Evolutionary conservation across 2,888 invertebrate genomes (phyloP).

Genomic region (Lordiphosa andalusiaca): DNA sequence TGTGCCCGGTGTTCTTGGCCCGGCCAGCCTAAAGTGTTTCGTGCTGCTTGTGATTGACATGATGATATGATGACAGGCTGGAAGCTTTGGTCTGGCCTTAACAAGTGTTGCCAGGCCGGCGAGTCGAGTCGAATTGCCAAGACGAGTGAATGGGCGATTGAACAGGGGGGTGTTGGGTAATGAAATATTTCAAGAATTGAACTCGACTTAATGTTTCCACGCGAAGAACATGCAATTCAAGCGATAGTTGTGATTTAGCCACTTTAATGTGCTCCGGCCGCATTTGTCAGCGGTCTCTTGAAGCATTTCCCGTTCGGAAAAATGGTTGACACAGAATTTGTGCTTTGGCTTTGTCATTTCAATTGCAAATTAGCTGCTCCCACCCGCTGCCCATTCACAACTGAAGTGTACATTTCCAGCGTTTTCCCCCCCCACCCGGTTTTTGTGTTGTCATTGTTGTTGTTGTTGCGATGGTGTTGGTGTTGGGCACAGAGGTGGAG

Average conservation of each 20-base stretch:
- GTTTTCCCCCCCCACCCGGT: constrained; percentile 10
- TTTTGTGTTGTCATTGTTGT: not conserved
- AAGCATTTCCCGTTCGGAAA: not conserved
- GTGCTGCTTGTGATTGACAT: constrained; percentile 58
- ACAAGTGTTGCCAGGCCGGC: constrained; percentile 3
- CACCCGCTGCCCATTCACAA: constrained; percentile 8
- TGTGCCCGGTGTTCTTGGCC: not conserved
- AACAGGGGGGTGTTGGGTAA: no score
- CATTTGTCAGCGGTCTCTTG: constrained; percentile 6
- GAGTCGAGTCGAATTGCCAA: not conserved
- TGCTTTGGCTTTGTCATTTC: constrained; percentile 60
- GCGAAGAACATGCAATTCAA: no score
- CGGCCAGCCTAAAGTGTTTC: constrained; percentile 47
- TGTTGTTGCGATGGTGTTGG: constrained; percentile 3
- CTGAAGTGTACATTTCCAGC: constrained; percentile 50
- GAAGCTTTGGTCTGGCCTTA: constrained; percentile 5
- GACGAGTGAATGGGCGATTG: no score
- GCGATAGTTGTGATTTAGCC: no score
- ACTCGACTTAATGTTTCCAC: no score
- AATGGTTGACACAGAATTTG: constrained; percentile 44
- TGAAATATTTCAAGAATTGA: no score
- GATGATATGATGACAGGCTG: constrained; percentile 47
- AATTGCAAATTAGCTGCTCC: constrained; percentile 65
- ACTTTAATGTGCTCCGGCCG: not conserved
- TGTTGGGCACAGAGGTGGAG: constrained; percentile 26